A percentile compares a stretch with the other conserved stretches of the same genome.
phyloP scores from a whole-genome alignment of 2,797 vertebrate genomes.

The Sebastes oblongus region DNA sequence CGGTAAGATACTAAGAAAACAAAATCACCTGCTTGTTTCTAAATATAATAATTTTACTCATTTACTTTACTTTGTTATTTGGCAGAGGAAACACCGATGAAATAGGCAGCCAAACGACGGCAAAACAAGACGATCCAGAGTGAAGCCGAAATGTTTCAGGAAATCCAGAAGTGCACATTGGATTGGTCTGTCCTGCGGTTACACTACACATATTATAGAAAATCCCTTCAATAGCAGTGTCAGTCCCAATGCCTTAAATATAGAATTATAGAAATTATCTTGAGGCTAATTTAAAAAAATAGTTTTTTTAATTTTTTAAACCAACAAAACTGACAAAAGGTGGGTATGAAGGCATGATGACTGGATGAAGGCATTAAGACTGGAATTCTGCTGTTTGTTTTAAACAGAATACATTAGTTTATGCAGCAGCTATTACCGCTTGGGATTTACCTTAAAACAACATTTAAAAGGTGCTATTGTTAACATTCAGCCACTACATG shows the following conservation, averaged over 20 bases:
- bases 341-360: fast-evolving
- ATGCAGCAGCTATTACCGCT: background rate
- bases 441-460: background rate
- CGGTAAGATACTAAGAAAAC: conserved; percentile 2
- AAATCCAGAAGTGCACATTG: background rate
- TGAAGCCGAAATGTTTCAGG: background rate
- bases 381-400: background rate
- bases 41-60: too few species aligned
- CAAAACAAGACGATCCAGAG: background rate
- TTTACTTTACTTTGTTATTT: background rate
- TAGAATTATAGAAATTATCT: background rate
- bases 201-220: background rate
- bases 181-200: background rate
- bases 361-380: too few species aligned
- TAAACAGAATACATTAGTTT: background rate
- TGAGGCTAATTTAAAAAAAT: background rate
- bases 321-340: background rate
- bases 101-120: background rate
- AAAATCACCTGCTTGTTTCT: background rate
- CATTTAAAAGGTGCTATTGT: too few species aligned
- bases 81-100: conserved; percentile 12
- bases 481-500: too few species aligned
- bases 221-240: background rate
- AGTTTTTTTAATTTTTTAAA: background rate
- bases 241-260: background rate